Evolutionary conservation across 2,797 vertebrate genomes (phyloP), one percentile per base, ranked within the genome.

Genomic region (Anguilla obscura): DNA sequence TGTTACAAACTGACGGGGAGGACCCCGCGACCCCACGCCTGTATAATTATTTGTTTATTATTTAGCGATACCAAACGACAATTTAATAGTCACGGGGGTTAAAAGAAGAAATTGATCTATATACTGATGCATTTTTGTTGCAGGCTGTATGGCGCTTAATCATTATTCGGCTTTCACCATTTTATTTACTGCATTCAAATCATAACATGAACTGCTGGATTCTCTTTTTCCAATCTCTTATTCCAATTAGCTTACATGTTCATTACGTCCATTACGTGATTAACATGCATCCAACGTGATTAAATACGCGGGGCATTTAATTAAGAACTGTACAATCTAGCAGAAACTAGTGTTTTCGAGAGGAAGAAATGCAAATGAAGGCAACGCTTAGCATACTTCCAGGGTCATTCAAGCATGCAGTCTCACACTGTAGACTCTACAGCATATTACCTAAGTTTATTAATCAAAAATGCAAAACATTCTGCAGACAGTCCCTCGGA

Each of bases 31-130:
- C 90, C 90, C 87, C 88, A 56, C 52, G 21, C 58, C 83, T 52
- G 48, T 84, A 54, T 58, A 50, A 69, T 76, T 88, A 85, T 90
- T 90, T 85, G 85, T 86, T 93, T 92, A 92, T 92, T 90, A 92
- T 91, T 90, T 92, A 91, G 91, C 54, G 82, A 84, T 82, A 87
- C 66, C 63, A 52, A 30, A 89, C 90, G 91, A 92, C 91, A 90
- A 87, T 91, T 92, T 91, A 91, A 92, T 91, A 83, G 85, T 27
- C 33, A 27, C 48, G 36, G 79, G 84, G 76, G 88, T 84, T 83
- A 89, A 89, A 50, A 58, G 45, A 52, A 63, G 50, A 69, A 84
- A 89, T 71, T 76, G 56, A 79, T 86, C 45, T 40, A 30, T 63
- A 24, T 60, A 80, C 10, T 80, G 80, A 33, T 27, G 27, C 80